Base-by-base conservation (phyloP, 2,888 invertebrate genomes). In the Tuta absoluta region DNA sequence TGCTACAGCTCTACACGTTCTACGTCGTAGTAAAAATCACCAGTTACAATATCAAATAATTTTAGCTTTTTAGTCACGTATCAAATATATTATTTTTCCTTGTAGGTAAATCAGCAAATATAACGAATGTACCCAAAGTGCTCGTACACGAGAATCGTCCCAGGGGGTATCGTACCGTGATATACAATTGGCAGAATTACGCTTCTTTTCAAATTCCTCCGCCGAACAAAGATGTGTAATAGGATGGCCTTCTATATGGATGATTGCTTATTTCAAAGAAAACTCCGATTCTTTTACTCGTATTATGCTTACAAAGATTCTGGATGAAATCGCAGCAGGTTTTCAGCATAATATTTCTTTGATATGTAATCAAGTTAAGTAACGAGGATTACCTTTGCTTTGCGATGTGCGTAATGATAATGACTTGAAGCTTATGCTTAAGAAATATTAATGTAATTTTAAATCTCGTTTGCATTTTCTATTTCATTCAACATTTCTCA, bases 151-250 rank as follows among this genome's bases (percentile, higher is more conserved):
- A 79, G 80, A 77, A 67, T 67, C 75, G 69, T 69, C 75, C 75
- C 71, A 66, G 71, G 75, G 75, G 76, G 75, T 70, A 72, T 72
- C 71, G 70, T 69, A 70, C 74, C 66, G 75, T 78, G 74, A 79
- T 80, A 75, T 75, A 80, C 80, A 81, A 81, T 82, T 80, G 80
- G 73, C 75, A 77, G 80, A 81, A 82, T 82, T 78, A 80, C 76
- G 76, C 79, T 81, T 75, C 75, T 76, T 79, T 82, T 79, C 73
- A 76, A 77, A 76, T 75, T 77, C 75, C 71, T 70, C 71, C 74
- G 69, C 73, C 72, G 72, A 72, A 76, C 72, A 76, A 76, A 77
- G 71, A 71, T 69, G 71, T 68, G 70, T 76, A 73, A 72, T 72
- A 72, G 72, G 69, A 72, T 72, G 65, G 72, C 65, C 72, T 72